phyloP scores from a whole-genome alignment of 2,888 invertebrate species.

The Eupsilia transversa region DNA sequence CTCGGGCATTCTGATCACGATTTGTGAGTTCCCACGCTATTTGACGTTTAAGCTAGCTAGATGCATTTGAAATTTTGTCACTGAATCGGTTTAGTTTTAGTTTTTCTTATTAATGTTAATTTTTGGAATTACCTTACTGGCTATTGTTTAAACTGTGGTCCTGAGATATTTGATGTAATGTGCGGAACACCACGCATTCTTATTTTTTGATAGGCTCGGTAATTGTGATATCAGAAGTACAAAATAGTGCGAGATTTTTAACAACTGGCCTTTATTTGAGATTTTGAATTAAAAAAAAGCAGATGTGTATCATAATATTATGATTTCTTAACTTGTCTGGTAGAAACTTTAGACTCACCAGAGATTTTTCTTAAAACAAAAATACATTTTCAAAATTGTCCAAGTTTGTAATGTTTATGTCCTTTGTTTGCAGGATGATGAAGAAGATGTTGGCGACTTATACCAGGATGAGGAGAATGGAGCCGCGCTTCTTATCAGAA shows the following conservation, averaged over 20 bases:
- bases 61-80: constrained; percentile 32
- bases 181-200: not conserved
- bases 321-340: not conserved
- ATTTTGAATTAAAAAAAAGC: no score
- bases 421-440: constrained; percentile 88
- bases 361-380: not conserved
- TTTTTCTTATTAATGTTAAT: constrained; percentile 11
- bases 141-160: not conserved
- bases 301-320: not conserved
- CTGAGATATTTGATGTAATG: not conserved
- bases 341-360: not conserved
- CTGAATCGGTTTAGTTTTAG: constrained; percentile 24
- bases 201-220: not conserved
- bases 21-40: constrained; percentile 59
- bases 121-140: not conserved
- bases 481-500: constrained; percentile 96
- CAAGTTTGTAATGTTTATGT: not conserved
- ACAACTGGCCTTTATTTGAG: not conserved
- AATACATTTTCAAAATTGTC: not conserved
- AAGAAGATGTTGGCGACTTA: constrained; percentile 94
- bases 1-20: constrained; percentile 63
- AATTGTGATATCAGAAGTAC: not conserved
- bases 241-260: not conserved
- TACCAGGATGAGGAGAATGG: constrained; percentile 97
- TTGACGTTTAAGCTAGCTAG: constrained; percentile 44